Evolutionary conservation across 2,113 vertebrate species (phyloP), one percentile per base, ranked within the genome.

Genomic region (Emberiza fucata): DNA sequence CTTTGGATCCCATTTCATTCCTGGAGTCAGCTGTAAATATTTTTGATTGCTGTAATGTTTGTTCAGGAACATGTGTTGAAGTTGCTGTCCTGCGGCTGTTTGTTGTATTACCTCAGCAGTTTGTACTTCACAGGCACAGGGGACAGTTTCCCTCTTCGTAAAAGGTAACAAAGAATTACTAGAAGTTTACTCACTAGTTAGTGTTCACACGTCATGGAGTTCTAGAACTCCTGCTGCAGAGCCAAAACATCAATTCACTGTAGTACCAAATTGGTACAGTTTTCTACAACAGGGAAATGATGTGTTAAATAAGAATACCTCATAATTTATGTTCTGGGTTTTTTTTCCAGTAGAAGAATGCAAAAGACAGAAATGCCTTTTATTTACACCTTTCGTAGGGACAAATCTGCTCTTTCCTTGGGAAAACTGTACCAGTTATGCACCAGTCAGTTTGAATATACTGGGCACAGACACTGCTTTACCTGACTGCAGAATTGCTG

Each of bases 21-120:
- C 90, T 72, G 24, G 47, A 95, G 85, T 94, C 91, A 89, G 77
- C 90, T 95, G 89, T 91, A 65, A 76, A 89, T 87, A 53, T 51
- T 92, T 93, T 70, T 73, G 92, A 70, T 81, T 35, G 81, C 72
- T 11, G 35, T 27, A 75, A 73, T 70, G 57, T 95, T 95, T 92
- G 71, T 45, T 91, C 84, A 21, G 31, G 69, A 95, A 53, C 48
- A 27, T 35, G 63, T 44, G 69, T 73, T 73, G 42, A 11, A 63
- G 71, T 73, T 87, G 78, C 78, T 88, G 92, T 89, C 79, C 37
- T 35, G 64, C 0, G 54, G 54, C 89, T 63, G 60, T 65, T 85
- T 72, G 61, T 54, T 88, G 64, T 51, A 35, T 94, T 92, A 63
- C 59, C 81, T 95, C 92, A 95, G 39, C 54, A 68, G n/a, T 84